Conservation (phyloP, 2,113 vertebrate genomes). For the Crotalus horridus region DNA sequence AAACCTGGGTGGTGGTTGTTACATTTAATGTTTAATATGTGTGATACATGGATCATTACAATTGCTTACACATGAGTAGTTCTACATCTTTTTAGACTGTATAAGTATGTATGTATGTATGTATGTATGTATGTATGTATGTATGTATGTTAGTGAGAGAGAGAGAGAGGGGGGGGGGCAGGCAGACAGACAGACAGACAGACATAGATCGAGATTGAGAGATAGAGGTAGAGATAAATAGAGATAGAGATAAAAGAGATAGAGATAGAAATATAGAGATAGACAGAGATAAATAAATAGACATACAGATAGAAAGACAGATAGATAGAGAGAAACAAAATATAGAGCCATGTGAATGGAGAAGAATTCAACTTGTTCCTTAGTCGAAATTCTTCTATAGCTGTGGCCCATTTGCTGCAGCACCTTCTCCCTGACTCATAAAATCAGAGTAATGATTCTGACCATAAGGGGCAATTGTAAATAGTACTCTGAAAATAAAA, state of each 20-base stretch:
- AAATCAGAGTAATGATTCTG: not conserved
- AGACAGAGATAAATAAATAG: not conserved
- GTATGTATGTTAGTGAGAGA: too few species aligned
- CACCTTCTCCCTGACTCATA: not conserved
- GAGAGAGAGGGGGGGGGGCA: too few species aligned
- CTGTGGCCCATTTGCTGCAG: not conserved
- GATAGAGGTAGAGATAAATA: not conserved
- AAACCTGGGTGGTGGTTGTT: not conserved
- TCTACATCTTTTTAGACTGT: not conserved
- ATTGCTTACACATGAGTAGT: not conserved
- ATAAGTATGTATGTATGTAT: not conserved
- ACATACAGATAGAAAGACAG: too few species aligned
- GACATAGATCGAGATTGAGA: too few species aligned
- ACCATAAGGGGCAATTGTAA: not conserved
- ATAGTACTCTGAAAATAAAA: not conserved
- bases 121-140: too few species aligned
- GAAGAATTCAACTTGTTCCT: not conserved
- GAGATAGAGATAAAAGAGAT: too few species aligned
- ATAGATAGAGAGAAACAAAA: not conserved
- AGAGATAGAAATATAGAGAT: too few species aligned
- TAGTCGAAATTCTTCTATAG: not conserved
- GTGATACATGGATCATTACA: not conserved
- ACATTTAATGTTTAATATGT: not conserved
- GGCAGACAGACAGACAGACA: too few species aligned
- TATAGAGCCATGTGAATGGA: not conserved